Percentiles rank a stretch among this genome's conserved stretches.
Evolutionary conservation across 2,113 vertebrate species (phyloP).

Genomic region (Centropus unirufus): DNA sequence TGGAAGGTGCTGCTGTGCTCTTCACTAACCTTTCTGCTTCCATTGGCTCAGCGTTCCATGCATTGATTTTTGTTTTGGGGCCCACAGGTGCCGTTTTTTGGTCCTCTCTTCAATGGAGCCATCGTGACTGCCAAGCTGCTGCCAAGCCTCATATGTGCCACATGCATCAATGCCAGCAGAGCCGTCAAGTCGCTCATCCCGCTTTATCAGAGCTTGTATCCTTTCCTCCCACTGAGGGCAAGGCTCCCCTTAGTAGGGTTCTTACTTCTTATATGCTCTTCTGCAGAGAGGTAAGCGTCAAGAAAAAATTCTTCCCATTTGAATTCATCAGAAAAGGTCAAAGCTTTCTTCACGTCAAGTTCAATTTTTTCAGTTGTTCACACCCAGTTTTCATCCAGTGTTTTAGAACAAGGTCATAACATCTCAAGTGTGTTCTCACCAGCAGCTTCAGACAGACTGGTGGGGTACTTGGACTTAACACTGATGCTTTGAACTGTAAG

Average conservation of each 20-base stretch:
- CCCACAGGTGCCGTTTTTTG: constrained; percentile 94
- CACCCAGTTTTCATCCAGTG: neutral
- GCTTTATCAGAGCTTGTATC: constrained; percentile 99
- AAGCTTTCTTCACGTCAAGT: accelerated
- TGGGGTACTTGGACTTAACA: neutral
- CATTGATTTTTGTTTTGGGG: neutral
- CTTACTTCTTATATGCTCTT: neutral
- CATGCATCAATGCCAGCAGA: constrained; percentile 97
- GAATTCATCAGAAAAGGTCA: neutral
- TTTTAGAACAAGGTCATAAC: too few species aligned
- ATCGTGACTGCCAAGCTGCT: constrained; percentile 91
- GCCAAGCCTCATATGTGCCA: constrained; percentile 94
- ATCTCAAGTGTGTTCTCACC: neutral
- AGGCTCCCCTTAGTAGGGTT: neutral
- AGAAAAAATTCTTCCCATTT: neutral
- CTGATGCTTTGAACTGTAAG: neutral
- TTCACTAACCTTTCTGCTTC: neutral
- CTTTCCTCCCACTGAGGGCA: constrained; percentile 72
- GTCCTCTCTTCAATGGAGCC: constrained; percentile 93
- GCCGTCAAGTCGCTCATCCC: constrained; percentile 96
- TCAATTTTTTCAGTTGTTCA: neutral
- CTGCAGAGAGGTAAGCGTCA: constrained; percentile 53
- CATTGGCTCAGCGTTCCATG: accelerated
- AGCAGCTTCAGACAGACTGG: neutral
- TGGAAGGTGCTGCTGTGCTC: neutral